A percentile compares a stretch with the other conserved stretches of the same genome.
Evolutionary conservation across 2,888 invertebrate genomes (phyloP).

Genomic region (Drosophila koepferae): DNA sequence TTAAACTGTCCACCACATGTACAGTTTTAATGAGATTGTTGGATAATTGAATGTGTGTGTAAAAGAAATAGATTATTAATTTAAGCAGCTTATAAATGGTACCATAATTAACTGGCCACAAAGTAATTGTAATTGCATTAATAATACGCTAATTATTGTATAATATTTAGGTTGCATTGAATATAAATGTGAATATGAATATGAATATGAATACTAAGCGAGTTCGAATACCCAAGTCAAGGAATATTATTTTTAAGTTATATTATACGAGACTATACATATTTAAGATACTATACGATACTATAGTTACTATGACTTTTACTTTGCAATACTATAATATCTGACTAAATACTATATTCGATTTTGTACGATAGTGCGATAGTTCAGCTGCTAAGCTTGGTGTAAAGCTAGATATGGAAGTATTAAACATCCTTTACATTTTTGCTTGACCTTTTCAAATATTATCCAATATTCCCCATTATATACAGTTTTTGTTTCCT

Average conservation of each 20-base stretch:
- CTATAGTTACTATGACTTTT: too few relatives aligned
- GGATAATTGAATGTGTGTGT: neutral
- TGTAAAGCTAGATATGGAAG: too few relatives aligned
- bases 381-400: neutral
- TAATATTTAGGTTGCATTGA: neutral
- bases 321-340: too few relatives aligned
- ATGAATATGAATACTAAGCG: neutral
- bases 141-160: neutral
- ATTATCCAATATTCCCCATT: too few relatives aligned
- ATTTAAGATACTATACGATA: too few relatives aligned
- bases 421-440: too few relatives aligned
- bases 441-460: neutral
- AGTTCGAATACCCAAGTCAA: neutral
- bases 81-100: neutral
- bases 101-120: neutral
- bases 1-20: neutral
- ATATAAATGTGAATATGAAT: neutral
- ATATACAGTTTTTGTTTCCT: too few relatives aligned
- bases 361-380: neutral
- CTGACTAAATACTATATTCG: too few relatives aligned
- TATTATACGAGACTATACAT: too few relatives aligned
- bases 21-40: constrained; percentile 1
- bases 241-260: neutral
- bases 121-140: neutral
- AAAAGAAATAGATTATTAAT: neutral